Evolutionary conservation across 35 echinoderm and acorn worm genomes (phyloP), one percentile per base, ranked within the genome.

Genomic region (Lytechinus pictus): DNA sequence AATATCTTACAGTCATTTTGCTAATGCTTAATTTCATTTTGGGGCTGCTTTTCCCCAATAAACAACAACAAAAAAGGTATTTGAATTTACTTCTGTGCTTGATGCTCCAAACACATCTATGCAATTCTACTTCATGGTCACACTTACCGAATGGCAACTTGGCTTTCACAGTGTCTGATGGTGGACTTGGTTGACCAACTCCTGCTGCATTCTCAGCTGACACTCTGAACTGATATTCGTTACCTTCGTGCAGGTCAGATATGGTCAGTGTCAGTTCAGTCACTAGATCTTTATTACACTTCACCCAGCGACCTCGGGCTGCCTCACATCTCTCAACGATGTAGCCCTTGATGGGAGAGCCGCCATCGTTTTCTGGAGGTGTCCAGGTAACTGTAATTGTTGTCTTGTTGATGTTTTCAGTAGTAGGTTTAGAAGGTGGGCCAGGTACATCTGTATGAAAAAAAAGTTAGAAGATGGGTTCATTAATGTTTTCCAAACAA

Each of bases 311-410:
- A 86, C 92, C 93, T 72, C 97, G 91, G 92, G 92, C 57, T 13
- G 92, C 93, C 52, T 98, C 97, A 91, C 94, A 95, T 91, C 95
- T 86, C 61, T 98, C 97, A 94, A 98, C 94, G 87, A 96, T 92
- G 93, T 98, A 98, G 27, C 96, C 94, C 55, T 93, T 98, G 33
- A 98, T 72, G 24, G 97, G 97, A 29, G 97, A 97, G 52, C 97
- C 97, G 87, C 97, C 97, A 92, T 98, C 97, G 86, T 91, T 53
- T 79, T 98, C 97, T 19, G 97, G 97, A 56, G 96, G 52, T 29
- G 93, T 94, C 97, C 97, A 98, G 24, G 94, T 96, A n/a, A 98
- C 94, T 21, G 95, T 95, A 87, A 98, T 98, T 16, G 95, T 95
- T 27, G 96, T 98, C 89, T 94, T 72, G 55, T 96, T 93, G 54